Percentiles rank a stretch among this genome's conserved stretches.
Conservation (phyloP, 2,113 vertebrate genomes). For the Promerops cafer region DNA sequence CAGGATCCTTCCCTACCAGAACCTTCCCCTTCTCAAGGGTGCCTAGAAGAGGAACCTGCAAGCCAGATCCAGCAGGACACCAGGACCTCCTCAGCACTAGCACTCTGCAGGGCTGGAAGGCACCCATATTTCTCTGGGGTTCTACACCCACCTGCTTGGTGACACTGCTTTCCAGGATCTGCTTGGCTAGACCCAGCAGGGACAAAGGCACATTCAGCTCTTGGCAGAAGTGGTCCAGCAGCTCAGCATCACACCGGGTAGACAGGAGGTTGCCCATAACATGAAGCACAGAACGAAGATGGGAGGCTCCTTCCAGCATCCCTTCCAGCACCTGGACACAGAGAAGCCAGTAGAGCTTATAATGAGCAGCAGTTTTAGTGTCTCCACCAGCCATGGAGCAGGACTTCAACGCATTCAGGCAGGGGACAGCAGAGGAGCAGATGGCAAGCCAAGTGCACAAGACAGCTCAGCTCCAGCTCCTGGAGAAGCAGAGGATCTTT, state of each 20-base stretch:
- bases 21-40: neutral
- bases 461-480: neutral
- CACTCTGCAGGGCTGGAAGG: neutral
- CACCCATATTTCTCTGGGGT: neutral
- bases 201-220: slow-evolving; percentile 75
- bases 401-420: neutral
- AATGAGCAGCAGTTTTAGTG: neutral
- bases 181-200: slow-evolving; percentile 72
- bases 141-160: slow-evolving; percentile 71
- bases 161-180: slow-evolving; percentile 64
- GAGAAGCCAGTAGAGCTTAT: neutral
- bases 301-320: slow-evolving; percentile 66
- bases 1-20: neutral
- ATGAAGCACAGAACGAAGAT: slow-evolving; percentile 71
- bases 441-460: neutral
- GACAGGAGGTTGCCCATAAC: slow-evolving; percentile 78
- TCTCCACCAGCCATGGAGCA: neutral
- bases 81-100: neutral
- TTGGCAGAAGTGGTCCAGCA: slow-evolving; percentile 58
- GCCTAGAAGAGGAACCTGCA: neutral
- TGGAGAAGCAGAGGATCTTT: neutral
- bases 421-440: neutral
- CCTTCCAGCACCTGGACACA: slow-evolving; percentile 75
- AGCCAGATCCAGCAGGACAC: neutral
- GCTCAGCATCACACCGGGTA: slow-evolving; percentile 61